Conservation (phyloP, 2,113 vertebrate species). For the Pycnonotus jocosus region DNA sequence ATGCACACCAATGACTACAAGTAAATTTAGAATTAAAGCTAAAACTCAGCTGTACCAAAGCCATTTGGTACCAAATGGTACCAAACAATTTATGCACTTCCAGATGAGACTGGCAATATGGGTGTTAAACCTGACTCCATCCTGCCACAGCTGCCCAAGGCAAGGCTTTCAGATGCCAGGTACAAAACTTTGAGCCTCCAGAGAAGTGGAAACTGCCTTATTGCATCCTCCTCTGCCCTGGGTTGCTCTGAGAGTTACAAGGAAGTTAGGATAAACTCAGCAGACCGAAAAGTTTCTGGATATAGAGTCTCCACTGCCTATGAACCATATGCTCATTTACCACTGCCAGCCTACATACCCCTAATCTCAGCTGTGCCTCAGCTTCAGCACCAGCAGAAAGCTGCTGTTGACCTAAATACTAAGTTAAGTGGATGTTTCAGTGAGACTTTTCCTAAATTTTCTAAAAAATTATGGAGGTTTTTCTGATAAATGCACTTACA, state of each 20-base stretch:
- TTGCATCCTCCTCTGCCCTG: not conserved
- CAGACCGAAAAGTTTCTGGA: not conserved
- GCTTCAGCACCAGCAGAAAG: not conserved
- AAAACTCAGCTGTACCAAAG: not conserved
- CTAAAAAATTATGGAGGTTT: not conserved
- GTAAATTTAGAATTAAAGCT: not conserved
- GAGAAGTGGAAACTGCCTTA: not conserved
- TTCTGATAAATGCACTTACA: not conserved
- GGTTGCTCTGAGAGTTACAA: not conserved
- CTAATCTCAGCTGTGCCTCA: not conserved
- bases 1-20: not conserved
- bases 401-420: not conserved
- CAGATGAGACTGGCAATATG: not conserved
- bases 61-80: not conserved
- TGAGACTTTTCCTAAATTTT: not conserved
- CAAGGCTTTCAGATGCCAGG: not conserved
- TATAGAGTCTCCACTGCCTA: not conserved
- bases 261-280: not conserved
- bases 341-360: rapidly evolving
- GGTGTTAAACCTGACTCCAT: not conserved
- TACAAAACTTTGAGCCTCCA: not conserved
- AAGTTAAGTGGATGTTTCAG: not conserved
- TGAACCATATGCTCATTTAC: not conserved
- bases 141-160: not conserved
- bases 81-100: not conserved